These are phyloP conservation scores for Pseudomugil gertrudae DNA, from an alignment of 2,797 vertebrate genomes.

Conservation along the genomic window DNA sequence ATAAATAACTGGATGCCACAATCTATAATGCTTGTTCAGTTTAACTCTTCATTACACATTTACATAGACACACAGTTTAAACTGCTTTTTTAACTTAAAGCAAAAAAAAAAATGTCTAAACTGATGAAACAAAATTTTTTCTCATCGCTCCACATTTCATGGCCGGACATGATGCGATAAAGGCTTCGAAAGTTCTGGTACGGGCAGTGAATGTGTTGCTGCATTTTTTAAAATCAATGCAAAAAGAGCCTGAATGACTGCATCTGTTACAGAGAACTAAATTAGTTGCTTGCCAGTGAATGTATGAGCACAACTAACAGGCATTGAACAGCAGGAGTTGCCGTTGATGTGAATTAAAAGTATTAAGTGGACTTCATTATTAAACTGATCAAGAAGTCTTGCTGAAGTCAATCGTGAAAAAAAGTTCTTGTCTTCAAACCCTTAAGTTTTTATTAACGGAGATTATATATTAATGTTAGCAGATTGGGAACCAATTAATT, in stretches of 20 bases:
- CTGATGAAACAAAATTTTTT: neutral
- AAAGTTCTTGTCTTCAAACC: neutral
- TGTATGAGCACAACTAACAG: constrained; percentile 25
- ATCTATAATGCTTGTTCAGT: constrained; percentile 14
- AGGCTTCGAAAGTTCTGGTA: constrained; percentile 44
- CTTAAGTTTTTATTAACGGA: constrained; percentile 19
- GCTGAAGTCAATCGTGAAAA: constrained; percentile 27
- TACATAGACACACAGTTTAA: constrained; percentile 6
- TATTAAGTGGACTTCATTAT: constrained; percentile 7
- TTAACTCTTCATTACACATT: constrained; percentile 21
- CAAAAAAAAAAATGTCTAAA: too few relatives aligned
- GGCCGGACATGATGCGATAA: constrained; percentile 24
- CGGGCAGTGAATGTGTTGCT: constrained; percentile 35
- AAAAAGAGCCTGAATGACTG: constrained; percentile 11
- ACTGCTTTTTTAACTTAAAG: constrained; percentile 2
- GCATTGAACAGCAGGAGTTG: constrained; percentile 20
- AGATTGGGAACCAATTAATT: constrained; percentile 11
- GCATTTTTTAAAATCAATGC: constrained; percentile 48
- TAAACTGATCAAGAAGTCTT: constrained; percentile 15
- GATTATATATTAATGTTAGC: neutral
- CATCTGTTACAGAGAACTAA: constrained; percentile 20
- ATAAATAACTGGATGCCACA: constrained; percentile 23
- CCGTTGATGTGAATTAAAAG: constrained; percentile 2
- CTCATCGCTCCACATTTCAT: constrained; percentile 26
- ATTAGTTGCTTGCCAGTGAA: constrained; percentile 39